Conservation (phyloP, 2,797 vertebrate species). For the Heliangelus exortis region DNA sequence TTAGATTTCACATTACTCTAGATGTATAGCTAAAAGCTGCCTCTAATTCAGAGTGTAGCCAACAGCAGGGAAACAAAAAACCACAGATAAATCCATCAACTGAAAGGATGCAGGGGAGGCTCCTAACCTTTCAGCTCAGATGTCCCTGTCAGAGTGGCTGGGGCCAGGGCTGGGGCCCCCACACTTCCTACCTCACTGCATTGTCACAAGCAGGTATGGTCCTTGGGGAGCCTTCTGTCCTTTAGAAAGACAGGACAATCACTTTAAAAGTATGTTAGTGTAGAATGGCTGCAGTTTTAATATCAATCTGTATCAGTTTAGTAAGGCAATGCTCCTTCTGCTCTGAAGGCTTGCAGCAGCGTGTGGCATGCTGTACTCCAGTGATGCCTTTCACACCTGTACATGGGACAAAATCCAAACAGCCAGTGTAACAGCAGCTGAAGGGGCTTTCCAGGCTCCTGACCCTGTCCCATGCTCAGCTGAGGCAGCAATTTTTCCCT, state of each 20-base stretch:
- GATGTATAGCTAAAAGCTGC: neutral
- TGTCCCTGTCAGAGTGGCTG: neutral
- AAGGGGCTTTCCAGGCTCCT: neutral
- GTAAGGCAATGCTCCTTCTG: neutral
- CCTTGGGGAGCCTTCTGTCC: neutral
- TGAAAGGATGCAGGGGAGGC: neutral
- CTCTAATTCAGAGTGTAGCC: neutral
- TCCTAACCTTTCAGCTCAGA: neutral
- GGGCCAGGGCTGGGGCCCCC: fast-evolving
- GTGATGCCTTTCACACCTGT: neutral
- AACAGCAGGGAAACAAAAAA: neutral
- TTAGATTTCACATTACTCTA: neutral
- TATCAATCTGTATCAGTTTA: too few species aligned
- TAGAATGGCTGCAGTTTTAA: neutral
- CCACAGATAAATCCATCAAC: neutral
- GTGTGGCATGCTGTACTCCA: fast-evolving
- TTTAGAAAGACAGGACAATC: neutral
- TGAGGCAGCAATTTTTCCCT: neutral
- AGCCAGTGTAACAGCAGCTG: neutral
- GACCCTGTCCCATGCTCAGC: neutral
- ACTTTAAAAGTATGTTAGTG: neutral
- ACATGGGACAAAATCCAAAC: fast-evolving
- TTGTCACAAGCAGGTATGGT: fast-evolving
- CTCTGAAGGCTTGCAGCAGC: fast-evolving
- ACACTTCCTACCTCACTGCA: neutral